Evolutionary conservation across 2,797 vertebrate genomes (phyloP).

Genomic region (Iguana delicatissima): DNA sequence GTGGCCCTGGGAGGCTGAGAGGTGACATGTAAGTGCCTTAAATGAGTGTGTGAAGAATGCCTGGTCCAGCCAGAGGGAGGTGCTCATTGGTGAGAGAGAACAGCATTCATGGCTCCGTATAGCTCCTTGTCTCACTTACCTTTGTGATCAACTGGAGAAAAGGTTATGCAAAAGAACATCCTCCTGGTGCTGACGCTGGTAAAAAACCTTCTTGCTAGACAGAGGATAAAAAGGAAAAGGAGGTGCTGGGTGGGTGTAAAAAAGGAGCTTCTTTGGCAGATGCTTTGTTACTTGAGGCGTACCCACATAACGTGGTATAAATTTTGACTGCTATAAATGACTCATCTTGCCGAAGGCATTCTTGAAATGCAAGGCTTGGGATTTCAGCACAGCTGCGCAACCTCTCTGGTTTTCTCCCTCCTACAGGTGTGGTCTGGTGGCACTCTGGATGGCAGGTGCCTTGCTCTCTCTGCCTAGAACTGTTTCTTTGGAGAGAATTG

Average conservation of each 20-base stretch:
- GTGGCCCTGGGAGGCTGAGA: too few relatives aligned
- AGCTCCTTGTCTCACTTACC: not conserved
- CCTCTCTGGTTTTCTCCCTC: not conserved
- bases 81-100: too few relatives aligned
- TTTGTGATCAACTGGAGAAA: not conserved
- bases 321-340: not conserved
- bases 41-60: not conserved
- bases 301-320: too few relatives aligned
- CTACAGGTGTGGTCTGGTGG: constrained; percentile 91
- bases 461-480: constrained; percentile 70
- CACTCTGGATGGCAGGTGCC: constrained; percentile 90
- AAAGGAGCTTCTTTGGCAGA: too few relatives aligned
- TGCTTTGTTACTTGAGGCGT: too few relatives aligned
- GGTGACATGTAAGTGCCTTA: too few relatives aligned
- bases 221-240: too few relatives aligned
- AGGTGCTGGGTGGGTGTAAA: too few relatives aligned
- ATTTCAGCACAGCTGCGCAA: not conserved
- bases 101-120: too few relatives aligned
- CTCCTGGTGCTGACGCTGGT: too few relatives aligned
- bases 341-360: not conserved
- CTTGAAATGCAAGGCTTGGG: not conserved
- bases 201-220: too few relatives aligned
- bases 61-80: too few relatives aligned
- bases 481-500: constrained; percentile 80
- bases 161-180: not conserved